These are phyloP conservation scores for Pseudococcus longispinus DNA, from an alignment of 2,888 invertebrate genomes.

Conservation along the genomic window DNA sequence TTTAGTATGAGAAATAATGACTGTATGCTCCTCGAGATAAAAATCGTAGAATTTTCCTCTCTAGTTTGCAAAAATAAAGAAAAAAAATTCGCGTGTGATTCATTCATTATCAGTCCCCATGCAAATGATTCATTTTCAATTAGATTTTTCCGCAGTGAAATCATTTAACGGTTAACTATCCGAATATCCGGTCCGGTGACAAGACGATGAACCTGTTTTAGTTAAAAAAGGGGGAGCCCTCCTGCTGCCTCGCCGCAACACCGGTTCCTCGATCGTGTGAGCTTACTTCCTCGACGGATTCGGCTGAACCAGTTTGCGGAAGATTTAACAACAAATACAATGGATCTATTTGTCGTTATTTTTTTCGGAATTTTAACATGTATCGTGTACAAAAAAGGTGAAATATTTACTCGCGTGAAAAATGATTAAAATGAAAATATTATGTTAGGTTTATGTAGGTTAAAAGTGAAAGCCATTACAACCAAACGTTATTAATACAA, in stretches of 20 bases:
- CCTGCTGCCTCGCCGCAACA: not conserved
- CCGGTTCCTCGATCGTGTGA: not conserved
- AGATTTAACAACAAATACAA: not conserved
- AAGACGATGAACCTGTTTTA: not conserved
- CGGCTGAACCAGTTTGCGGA: not conserved
- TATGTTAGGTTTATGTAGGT: constrained; percentile 49
- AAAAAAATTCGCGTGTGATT: not conserved
- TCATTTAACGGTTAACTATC: constrained; percentile 8
- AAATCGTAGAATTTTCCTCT: too few species aligned
- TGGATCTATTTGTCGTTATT: not conserved
- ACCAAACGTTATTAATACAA: constrained; percentile 50
- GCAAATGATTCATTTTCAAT: constrained; percentile 16
- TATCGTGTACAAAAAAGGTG: not conserved
- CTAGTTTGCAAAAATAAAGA: not conserved
- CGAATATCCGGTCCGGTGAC: not conserved
- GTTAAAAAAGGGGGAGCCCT: not conserved
- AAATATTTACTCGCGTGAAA: constrained; percentile 1
- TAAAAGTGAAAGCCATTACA: constrained; percentile 56
- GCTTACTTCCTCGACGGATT: constrained; percentile 30
- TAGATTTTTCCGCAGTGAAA: not conserved
- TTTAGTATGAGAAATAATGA: too few species aligned
- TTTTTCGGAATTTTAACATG: not conserved
- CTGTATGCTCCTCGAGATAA: too few species aligned
- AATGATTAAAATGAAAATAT: constrained; percentile 51
- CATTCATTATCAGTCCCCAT: not conserved